Base-by-base conservation (phyloP, 2,113 vertebrate genomes). In the Macrotus californicus region DNA sequence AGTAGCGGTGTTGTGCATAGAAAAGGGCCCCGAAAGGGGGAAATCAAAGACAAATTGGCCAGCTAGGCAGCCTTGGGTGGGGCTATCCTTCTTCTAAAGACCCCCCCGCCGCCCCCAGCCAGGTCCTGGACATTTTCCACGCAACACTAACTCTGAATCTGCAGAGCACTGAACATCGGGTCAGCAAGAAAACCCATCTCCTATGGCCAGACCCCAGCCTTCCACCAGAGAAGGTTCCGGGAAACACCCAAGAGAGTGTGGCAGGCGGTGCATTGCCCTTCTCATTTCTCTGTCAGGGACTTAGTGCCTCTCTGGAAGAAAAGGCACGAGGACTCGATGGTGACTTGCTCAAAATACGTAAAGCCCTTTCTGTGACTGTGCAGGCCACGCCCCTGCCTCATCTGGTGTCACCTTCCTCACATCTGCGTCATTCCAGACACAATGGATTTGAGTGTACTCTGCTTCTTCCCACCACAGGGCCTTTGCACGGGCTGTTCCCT, bases 251-350 rank as follows among this genome's bases (percentile, higher is more conserved):
- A 61, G 26, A 7, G 59, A 22, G 21, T 0, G 13, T 26, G 50
- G 18, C 9, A 14, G 59, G 61, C 4, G 6, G 48, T 1, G 1
- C n/a, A 46, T 18, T 18, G n/a, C 22, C 16, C 46, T 26, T 36
- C 61, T 12, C 34, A 12, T 8, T 24, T 52, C 66, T 19, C 87
- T 13, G 0, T 39, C 48, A 29, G 67, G 9, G 14, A 22, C 39
- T 85, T 48, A 16, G 69, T 0, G 18, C 15, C 29, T 31, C 77
- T 70, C 69, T 84, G 39, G 24, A 18, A 64, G 31, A 22, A 64
- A 0, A 2, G 11, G 39, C 16, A 19, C 0, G 1, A 67, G 34
- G 48, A 7, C 16, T 31, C 2, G 0, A 6, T 0, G 19, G 24
- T 1, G 19, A 56, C 15, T 2, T 18, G n/a, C 39, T 48, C 21